phyloP scores from a whole-genome alignment of 2,888 invertebrate species.

The Microplitis manilae region DNA sequence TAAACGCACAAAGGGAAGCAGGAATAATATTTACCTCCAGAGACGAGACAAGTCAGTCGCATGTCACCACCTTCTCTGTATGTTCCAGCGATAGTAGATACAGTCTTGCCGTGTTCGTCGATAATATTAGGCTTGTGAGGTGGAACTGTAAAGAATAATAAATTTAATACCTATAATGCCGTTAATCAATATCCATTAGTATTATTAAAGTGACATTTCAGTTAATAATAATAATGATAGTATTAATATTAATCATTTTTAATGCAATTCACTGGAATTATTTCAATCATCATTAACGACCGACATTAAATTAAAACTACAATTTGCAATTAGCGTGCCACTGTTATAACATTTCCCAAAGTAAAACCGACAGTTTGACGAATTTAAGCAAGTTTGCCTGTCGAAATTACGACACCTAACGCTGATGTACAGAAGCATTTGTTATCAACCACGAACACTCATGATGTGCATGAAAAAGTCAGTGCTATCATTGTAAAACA shows the following conservation, averaged over 20 bases:
- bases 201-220: slow-evolving; percentile 11
- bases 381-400: not conserved
- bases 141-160: slow-evolving; percentile 77
- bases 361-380: slow-evolving; percentile 1
- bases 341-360: not conserved
- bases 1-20: not conserved
- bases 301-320: slow-evolving; percentile 4
- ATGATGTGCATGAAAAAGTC: slow-evolving; percentile 43
- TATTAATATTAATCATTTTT: not conserved
- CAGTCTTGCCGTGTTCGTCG: slow-evolving; percentile 79
- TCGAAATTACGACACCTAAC: not conserved
- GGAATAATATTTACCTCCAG: slow-evolving; percentile 78
- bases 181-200: slow-evolving; percentile 13
- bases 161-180: slow-evolving; percentile 7
- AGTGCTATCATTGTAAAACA: slow-evolving; percentile 42
- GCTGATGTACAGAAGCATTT: slow-evolving; percentile 24
- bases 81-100: slow-evolving; percentile 79
- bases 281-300: slow-evolving; percentile 27
- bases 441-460: slow-evolving; percentile 51
- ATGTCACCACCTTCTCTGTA: slow-evolving; percentile 82
- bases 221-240: not conserved
- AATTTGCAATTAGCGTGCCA: slow-evolving; percentile 11
- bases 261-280: not conserved
- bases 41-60: slow-evolving; percentile 82
- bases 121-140: slow-evolving; percentile 83